Evolutionary conservation across 1,140 invertebrate genomes (phyloP).

Genomic region (Archivesica marissinica): DNA sequence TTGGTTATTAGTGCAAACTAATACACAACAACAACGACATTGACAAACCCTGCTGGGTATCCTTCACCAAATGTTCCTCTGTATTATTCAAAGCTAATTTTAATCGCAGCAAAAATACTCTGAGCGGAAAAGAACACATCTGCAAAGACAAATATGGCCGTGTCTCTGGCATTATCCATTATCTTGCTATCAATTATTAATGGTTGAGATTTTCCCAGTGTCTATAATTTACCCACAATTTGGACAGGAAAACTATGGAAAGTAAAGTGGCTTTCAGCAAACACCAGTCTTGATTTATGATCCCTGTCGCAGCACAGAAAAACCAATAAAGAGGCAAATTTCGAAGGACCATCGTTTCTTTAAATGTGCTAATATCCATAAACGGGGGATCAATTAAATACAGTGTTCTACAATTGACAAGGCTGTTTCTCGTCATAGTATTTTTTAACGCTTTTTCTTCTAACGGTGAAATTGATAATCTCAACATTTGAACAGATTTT

Average conservation of each 20-base stretch:
- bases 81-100: too few relatives aligned
- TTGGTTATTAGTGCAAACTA: too few relatives aligned
- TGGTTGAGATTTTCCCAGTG: constrained; percentile 27
- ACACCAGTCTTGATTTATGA: constrained; percentile 25
- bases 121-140: background rate
- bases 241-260: constrained; percentile 52
- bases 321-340: constrained; percentile 23
- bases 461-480: too few relatives aligned
- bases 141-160: constrained; percentile 1
- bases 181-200: constrained; percentile 53
- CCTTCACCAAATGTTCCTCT: too few relatives aligned
- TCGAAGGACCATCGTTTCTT: constrained; percentile 8
- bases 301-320: background rate
- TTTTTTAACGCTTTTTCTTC: too few relatives aligned
- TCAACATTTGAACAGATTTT: too few relatives aligned
- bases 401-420: too few relatives aligned
- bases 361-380: constrained; percentile 21
- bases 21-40: too few relatives aligned
- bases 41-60: too few relatives aligned
- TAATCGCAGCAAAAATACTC: too few relatives aligned
- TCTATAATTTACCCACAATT: constrained; percentile 47
- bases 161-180: constrained; percentile 36
- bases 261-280: constrained; percentile 45
- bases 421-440: too few relatives aligned
- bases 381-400: constrained; percentile 13